Base-by-base conservation (phyloP, 2,113 vertebrate genomes). In the Tetraodon nigroviridis region DNA sequence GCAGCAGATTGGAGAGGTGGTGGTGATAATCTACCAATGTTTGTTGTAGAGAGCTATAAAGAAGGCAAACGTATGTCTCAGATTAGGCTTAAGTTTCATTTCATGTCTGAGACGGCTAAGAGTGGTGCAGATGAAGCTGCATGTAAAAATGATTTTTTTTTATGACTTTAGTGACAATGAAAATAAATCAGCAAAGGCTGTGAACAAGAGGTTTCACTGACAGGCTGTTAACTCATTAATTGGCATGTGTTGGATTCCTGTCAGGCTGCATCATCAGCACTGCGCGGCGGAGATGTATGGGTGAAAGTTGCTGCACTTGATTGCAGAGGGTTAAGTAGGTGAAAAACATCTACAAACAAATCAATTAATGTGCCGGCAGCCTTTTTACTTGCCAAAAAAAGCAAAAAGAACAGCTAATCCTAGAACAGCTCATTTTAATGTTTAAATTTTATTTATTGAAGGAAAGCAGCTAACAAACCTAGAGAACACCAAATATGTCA, bases 251-350 rank as follows among this genome's bases (percentile, higher is more conserved):
- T 69, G 51, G 44, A 59, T 56, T 52, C 50, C 44, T 72, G 64
- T 65, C 58, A 40, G 16, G 37, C 64, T 63, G 55, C 58, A 58
- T 63, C 45, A 57, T 62, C 57, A 73, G 55, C 69, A 63, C 15
- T 56, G 22, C 61, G 41, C 50, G 32, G 48, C 44, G 1, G 17
- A 49, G 55, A 52, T 21, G 46, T 5, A 19, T 5, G 13, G 20
- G 53, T 15, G 11, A 57, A 58, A 65, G 58, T 67, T 17, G 12
- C 17, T 59, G 58, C 51, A 20, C 50, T 56, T 62, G n/a, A 62
- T 52, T 24, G 42, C 6, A 1, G 29, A n/a, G 49, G 65, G 69
- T 69, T 68, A 67, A 71, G 58, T 63, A 24, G 53, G 29, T 53
- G 40, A 22, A 56, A 48, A 48, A 53, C 48, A 55, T 55, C 49